Conservation (phyloP, 2,113 vertebrate species). For the Setophaga petechia region DNA sequence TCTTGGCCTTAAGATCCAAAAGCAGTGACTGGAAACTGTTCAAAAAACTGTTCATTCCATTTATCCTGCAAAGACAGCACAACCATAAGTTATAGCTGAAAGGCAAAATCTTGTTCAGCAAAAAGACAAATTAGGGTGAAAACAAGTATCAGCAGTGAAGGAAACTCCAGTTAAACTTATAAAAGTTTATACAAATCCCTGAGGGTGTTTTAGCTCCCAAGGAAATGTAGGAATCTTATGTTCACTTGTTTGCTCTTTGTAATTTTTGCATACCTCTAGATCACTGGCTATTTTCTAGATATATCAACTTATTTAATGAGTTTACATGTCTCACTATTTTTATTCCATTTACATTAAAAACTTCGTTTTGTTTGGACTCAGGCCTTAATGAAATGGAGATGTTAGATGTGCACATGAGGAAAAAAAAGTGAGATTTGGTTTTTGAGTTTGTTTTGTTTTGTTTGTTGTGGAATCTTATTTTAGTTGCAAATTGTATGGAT, state of each 20-base stretch:
- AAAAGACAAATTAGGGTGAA: constrained; percentile 32
- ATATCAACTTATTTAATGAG: not conserved
- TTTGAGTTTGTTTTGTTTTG: not conserved
- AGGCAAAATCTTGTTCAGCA: constrained; percentile 9
- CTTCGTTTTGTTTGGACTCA: not conserved
- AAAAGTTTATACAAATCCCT: not conserved
- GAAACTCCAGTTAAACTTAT: not conserved
- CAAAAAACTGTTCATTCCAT: not conserved
- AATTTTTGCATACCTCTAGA: not conserved
- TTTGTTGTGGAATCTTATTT: not conserved
- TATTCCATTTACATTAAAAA: not conserved
- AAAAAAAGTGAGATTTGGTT: accelerated
- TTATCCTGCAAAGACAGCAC: not conserved
- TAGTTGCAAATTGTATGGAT: not conserved
- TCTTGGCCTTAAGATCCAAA: not conserved
- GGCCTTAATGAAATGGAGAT: not conserved
- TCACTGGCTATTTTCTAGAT: not conserved
- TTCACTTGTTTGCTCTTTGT: not conserved
- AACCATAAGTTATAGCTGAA: not conserved
- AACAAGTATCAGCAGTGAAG: constrained; percentile 13
- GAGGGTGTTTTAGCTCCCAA: not conserved
- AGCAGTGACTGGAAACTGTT: constrained; percentile 28
- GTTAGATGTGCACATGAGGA: accelerated
- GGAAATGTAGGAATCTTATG: not conserved
- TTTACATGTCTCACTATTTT: not conserved